Conservation (phyloP, 2,888 invertebrate genomes). For the Incurvaria masculella region DNA sequence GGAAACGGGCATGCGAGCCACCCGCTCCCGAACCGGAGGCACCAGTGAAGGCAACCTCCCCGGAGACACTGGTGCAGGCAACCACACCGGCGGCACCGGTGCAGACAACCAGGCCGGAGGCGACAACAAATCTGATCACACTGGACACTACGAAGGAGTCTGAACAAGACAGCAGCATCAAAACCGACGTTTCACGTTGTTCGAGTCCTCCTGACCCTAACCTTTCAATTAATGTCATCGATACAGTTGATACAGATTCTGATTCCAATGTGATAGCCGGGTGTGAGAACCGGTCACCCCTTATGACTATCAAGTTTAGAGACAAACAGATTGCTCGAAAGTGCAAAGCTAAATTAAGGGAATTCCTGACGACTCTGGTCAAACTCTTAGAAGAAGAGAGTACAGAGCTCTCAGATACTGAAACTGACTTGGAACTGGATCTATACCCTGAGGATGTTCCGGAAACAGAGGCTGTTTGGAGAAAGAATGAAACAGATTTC, state of each 20-base stretch:
- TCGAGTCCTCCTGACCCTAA: neutral
- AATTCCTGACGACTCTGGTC: constrained; percentile 43
- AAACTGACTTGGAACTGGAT: constrained; percentile 38
- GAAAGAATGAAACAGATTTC: constrained; percentile 17
- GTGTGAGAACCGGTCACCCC: constrained; percentile 39
- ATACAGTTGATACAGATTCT: constrained; percentile 35
- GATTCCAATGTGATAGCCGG: constrained; percentile 32
- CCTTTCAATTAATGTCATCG: constrained; percentile 19
- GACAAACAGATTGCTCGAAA: constrained; percentile 37
- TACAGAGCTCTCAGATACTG: constrained; percentile 25
- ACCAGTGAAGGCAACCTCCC: too few species aligned
- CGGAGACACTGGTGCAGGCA: too few species aligned
- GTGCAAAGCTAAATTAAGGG: constrained; percentile 45
- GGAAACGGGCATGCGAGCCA: neutral
- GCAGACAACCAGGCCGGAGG: too few species aligned
- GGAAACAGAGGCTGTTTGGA: constrained; percentile 14
- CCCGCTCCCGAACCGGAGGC: too few species aligned
- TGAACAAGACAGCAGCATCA: neutral
- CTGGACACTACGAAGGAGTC: neutral
- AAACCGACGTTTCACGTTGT: neutral
- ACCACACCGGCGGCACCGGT: too few species aligned
- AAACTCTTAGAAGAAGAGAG: constrained; percentile 29
- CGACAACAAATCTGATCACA: too few species aligned
- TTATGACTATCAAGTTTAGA: constrained; percentile 44
- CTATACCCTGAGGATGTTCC: constrained; percentile 41